Percentiles rank a stretch among this genome's conserved stretches.
Evolutionary conservation across 2,888 invertebrate genomes (phyloP).

Genomic region (Nebria salina): DNA sequence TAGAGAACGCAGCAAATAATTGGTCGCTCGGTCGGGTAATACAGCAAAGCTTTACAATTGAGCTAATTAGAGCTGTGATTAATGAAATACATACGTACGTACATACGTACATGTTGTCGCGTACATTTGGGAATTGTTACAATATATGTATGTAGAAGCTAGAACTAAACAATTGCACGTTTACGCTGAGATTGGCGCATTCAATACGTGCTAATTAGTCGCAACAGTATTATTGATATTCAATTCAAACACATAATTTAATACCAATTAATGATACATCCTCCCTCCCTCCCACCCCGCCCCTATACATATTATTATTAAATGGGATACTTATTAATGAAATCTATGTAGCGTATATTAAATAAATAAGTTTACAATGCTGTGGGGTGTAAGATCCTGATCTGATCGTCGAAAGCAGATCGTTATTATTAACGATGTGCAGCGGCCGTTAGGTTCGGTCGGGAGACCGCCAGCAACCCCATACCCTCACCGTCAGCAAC

Average conservation of each 20-base stretch:
- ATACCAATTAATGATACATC: not conserved
- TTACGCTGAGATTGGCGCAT: not conserved
- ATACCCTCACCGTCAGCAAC: constrained; percentile 55
- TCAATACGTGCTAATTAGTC: not conserved
- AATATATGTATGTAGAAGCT: not conserved
- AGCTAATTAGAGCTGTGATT: constrained; percentile 54
- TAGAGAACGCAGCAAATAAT: not conserved
- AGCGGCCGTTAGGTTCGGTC: constrained; percentile 53
- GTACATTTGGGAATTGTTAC: not conserved
- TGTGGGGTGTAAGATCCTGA: not conserved
- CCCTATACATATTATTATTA: too few relatives aligned
- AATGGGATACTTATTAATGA: too few relatives aligned
- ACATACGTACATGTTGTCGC: too few relatives aligned
- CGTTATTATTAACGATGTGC: constrained; percentile 61
- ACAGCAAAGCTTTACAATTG: constrained; percentile 53
- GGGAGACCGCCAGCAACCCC: constrained; percentile 34
- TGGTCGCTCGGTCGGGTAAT: constrained; percentile 41
- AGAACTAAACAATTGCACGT: not conserved
- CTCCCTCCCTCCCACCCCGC: too few relatives aligned
- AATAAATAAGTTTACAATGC: not conserved
- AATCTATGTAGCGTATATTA: not conserved
- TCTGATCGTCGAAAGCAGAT: constrained; percentile 48
- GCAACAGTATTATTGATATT: not conserved
- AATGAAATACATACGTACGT: constrained; percentile 51
- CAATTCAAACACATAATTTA: not conserved